Conservation (phyloP, 2,797 vertebrate species). For the Podarcis lilfordi region DNA sequence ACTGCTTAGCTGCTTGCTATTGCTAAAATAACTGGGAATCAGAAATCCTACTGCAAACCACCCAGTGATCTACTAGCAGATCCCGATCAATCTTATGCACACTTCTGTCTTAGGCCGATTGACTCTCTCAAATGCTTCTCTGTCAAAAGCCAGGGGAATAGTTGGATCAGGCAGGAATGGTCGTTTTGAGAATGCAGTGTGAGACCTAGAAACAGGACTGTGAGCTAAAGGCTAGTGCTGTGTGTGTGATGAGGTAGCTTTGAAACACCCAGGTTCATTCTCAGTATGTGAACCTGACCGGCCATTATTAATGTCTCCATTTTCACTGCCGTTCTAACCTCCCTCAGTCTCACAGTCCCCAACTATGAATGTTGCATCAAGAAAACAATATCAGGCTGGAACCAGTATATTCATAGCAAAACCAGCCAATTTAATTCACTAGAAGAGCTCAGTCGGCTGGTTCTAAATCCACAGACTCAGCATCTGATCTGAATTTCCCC, state of each 20-base stretch:
- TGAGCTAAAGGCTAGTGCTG: background rate
- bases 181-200: background rate
- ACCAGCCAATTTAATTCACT: background rate
- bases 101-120: background rate
- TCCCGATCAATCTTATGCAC: background rate
- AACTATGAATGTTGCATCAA: background rate
- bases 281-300: background rate
- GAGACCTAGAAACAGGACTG: background rate
- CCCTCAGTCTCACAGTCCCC: background rate
- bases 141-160: background rate
- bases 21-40: background rate
- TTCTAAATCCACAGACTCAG: background rate
- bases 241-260: background rate
- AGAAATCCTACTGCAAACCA: background rate
- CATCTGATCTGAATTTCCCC: background rate
- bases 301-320: background rate
- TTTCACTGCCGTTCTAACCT: background rate
- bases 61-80: too few relatives aligned
- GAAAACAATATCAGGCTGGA: background rate
- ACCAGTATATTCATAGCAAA: background rate
- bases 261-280: background rate
- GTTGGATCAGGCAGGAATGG: background rate
- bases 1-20: background rate
- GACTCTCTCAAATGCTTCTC: background rate
- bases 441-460: background rate